Evolutionary conservation across 2,888 invertebrate species (phyloP).

Genomic region (Rosalia funebris): DNA sequence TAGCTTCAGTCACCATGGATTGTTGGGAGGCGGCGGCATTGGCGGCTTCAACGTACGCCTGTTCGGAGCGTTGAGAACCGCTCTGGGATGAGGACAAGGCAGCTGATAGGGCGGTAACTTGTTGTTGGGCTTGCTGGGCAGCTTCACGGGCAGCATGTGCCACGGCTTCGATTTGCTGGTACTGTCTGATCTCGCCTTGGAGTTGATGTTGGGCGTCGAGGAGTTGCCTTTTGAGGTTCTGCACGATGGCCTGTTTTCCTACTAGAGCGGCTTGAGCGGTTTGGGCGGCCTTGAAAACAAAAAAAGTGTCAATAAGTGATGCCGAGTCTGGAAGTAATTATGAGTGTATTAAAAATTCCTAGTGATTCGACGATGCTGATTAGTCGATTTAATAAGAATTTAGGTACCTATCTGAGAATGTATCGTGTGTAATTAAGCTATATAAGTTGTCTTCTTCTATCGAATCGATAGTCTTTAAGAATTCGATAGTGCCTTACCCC

Average conservation of each 20-base stretch:
- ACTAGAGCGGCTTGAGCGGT: conserved; percentile 71
- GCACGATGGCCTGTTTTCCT: conserved; percentile 66
- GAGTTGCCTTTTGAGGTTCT: conserved; percentile 73
- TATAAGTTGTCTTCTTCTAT: too few relatives aligned
- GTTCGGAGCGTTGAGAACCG: conserved; percentile 33
- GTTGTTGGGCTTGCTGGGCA: conserved; percentile 75
- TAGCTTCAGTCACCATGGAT: conserved; percentile 64
- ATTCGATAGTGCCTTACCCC: too few relatives aligned
- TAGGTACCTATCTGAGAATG: too few relatives aligned
- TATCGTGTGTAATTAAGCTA: too few relatives aligned
- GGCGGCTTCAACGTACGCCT: conserved; percentile 36
- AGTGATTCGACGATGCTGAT: too few relatives aligned
- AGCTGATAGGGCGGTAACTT: conserved; percentile 73
- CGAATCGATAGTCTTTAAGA: too few relatives aligned
- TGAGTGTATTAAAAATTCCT: too few relatives aligned
- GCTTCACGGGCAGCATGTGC: conserved; percentile 74
- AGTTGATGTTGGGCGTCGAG: conserved; percentile 73
- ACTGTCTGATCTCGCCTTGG: conserved; percentile 74
- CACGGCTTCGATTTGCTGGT: conserved; percentile 75
- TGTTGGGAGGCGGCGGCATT: conserved; percentile 40
- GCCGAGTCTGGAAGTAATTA: too few relatives aligned
- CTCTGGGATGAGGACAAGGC: conserved; percentile 66
- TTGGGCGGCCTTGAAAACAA: conserved; percentile 68
- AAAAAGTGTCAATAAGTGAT: conserved; percentile 4
- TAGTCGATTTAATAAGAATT: too few relatives aligned